Evolutionary conservation across 2,888 invertebrate species (phyloP).

Genomic region (Drosophila fulvimacula): DNA sequence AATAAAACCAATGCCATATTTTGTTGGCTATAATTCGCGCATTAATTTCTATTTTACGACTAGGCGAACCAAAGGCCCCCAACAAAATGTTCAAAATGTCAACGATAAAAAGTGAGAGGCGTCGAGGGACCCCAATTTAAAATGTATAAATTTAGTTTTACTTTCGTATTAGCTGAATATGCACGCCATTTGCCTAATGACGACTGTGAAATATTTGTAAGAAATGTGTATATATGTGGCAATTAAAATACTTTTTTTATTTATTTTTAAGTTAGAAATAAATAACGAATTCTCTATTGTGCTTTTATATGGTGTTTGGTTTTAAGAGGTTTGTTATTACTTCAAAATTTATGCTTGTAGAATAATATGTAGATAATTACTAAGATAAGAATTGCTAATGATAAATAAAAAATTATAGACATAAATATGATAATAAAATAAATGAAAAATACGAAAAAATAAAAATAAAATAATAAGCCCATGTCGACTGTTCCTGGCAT

Average conservation of each 20-base stretch:
- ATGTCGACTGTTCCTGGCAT: too few species aligned
- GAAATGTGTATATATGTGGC: not conserved
- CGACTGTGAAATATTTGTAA: not conserved
- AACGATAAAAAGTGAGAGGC: slow-evolving; percentile 50
- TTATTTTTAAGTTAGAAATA: not conserved
- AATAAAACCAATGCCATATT: slow-evolving; percentile 49
- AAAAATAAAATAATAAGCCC: too few species aligned
- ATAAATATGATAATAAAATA: too few species aligned
- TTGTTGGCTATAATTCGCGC: slow-evolving; percentile 51
- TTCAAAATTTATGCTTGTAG: too few species aligned
- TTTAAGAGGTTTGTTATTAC: too few species aligned
- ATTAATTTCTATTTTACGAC: slow-evolving; percentile 58
- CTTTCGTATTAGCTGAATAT: not conserved
- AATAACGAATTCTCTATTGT: too few species aligned
- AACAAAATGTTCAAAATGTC: slow-evolving; percentile 40
- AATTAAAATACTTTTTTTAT: not conserved
- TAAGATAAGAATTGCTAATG: too few species aligned
- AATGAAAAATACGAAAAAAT: too few species aligned
- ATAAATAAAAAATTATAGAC: too few species aligned
- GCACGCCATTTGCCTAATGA: slow-evolving; percentile 23
- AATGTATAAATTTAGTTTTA: slow-evolving; percentile 38
- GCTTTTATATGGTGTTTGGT: too few species aligned
- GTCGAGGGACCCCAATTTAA: slow-evolving; percentile 45
- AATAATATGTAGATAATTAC: too few species aligned
- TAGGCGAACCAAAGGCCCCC: slow-evolving; percentile 14